Evolutionary conservation across 2,797 vertebrate genomes (phyloP).

Genomic region (Gambelia wislizenii): DNA sequence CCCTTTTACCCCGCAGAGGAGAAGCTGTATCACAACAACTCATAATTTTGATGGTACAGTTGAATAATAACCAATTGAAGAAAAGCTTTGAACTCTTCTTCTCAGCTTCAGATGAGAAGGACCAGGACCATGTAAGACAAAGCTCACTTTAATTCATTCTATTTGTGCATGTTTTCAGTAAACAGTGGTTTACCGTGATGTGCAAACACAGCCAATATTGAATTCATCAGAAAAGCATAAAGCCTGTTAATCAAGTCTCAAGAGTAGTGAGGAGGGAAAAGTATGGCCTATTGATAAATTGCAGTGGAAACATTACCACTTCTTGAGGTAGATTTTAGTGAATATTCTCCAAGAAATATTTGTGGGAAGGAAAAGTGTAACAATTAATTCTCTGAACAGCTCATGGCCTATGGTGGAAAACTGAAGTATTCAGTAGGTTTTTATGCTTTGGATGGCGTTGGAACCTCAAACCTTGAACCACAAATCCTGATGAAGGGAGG

Average conservation of each 20-base stretch:
- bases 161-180: background rate
- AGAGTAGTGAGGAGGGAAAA: background rate
- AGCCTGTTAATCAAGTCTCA: background rate
- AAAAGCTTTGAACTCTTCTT: background rate
- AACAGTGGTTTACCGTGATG: background rate
- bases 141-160: background rate
- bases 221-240: background rate
- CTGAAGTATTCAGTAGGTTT: conserved; percentile 87
- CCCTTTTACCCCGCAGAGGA: too few relatives aligned
- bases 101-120: background rate
- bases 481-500: conserved; percentile 93
- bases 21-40: too few relatives aligned
- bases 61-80: background rate
- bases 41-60: background rate
- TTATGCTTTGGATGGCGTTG: conserved; percentile 83
- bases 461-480: conserved; percentile 89
- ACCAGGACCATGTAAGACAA: background rate
- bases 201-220: background rate
- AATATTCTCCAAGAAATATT: conserved; percentile 24
- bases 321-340: conserved; percentile 42
- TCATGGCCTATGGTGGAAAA: conserved; percentile 89
- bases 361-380: conserved; percentile 31
- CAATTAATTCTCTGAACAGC: conserved; percentile 74
- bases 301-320: background rate
- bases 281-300: too few relatives aligned